Evolutionary conservation across 2,797 vertebrate species (phyloP).

Genomic region (Gambusia yucatana): DNA sequence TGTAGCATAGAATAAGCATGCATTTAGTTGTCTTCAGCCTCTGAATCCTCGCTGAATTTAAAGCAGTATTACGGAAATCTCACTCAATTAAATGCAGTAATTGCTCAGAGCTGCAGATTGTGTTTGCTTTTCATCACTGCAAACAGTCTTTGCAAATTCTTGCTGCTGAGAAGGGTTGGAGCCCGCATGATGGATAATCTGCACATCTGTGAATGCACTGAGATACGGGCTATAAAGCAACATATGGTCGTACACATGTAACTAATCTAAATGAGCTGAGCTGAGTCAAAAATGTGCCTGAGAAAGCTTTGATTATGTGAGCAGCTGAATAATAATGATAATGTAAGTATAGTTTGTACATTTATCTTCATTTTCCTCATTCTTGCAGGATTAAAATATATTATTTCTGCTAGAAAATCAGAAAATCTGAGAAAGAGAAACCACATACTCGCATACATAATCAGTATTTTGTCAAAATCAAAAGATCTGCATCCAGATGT

Average conservation of each 20-base stretch:
- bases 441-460: neutral
- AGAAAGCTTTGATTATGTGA: neutral
- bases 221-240: neutral
- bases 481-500: neutral
- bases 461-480: neutral
- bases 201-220: neutral
- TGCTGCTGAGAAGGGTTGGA: neutral
- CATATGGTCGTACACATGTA: neutral
- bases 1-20: neutral
- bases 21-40: neutral
- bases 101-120: conserved; percentile 1
- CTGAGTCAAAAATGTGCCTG: neutral
- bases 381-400: neutral
- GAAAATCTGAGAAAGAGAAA: neutral
- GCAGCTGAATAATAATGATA: neutral
- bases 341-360: neutral
- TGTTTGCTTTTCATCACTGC: neutral
- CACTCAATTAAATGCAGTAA: neutral
- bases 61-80: neutral
- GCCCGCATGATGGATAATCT: neutral
- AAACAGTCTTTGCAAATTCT: neutral
- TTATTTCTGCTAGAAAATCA: neutral
- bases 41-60: neutral
- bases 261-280: neutral
- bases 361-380: neutral